These are phyloP conservation scores for Leptarthrus brevirostris DNA, from an alignment of 2,888 invertebrate species.

Conservation along the genomic window DNA sequence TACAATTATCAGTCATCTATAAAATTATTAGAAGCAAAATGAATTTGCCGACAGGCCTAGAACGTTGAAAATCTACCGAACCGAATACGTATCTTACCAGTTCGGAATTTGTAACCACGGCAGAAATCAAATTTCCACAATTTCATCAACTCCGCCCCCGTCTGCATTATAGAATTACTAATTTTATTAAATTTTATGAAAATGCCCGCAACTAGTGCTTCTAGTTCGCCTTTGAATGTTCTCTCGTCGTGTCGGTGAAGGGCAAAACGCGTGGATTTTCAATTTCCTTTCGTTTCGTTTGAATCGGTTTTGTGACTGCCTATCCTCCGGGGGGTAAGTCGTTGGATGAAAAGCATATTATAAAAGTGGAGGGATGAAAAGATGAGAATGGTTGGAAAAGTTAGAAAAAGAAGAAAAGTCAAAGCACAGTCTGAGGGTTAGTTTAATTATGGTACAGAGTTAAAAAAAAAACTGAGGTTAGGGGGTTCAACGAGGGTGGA, in stretches of 20 bases:
- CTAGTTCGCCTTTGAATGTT: not conserved
- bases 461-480: constrained; percentile 32
- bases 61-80: not conserved
- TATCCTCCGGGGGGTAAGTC: constrained; percentile 28
- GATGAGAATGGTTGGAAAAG: constrained; percentile 38
- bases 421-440: constrained; percentile 42
- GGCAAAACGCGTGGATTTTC: constrained; percentile 41
- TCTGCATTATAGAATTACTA: constrained; percentile 33
- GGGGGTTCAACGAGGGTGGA: constrained; percentile 38
- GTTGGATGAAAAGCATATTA: constrained; percentile 31
- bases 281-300: constrained; percentile 45
- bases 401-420: constrained; percentile 45
- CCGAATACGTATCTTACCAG: not conserved
- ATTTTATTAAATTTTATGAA: constrained; percentile 47
- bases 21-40: not conserved
- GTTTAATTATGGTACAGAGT: constrained; percentile 47
- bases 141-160: not conserved
- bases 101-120: not conserved
- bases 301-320: constrained; percentile 46
- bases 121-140: constrained; percentile 25
- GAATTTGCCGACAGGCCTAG: not conserved
- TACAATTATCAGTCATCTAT: not conserved
- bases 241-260: not conserved
- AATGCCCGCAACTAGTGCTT: constrained; percentile 32
- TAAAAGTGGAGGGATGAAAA: not conserved